Conservation (phyloP, 2,113 vertebrate species). For the Sciurus niger region DNA sequence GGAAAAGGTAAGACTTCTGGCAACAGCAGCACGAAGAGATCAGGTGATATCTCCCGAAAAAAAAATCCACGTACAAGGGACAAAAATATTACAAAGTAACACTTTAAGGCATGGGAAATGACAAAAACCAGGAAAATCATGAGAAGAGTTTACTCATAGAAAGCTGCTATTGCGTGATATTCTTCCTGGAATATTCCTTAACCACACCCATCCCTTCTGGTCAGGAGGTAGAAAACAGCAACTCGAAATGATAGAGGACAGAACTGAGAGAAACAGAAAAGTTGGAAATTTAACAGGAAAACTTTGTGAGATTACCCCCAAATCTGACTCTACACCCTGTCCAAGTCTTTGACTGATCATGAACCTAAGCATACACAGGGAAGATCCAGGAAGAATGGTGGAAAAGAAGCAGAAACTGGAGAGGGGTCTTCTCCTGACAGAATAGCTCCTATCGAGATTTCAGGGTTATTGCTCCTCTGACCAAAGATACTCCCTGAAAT, state of each 20-base stretch:
- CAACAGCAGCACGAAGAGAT: neutral
- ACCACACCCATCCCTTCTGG: neutral
- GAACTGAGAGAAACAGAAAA: neutral
- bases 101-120: neutral
- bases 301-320: neutral
- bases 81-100: neutral
- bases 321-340: neutral
- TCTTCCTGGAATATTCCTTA: neutral
- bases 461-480: neutral
- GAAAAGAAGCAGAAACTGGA: neutral
- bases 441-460: neutral
- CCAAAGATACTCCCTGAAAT: neutral
- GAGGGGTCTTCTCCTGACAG: no score
- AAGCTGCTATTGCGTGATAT: neutral
- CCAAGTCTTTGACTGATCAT: neutral
- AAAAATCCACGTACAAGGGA: neutral
- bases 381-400: neutral
- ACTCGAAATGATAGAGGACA: neutral
- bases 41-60: neutral
- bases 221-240: neutral
- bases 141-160: neutral
- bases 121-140: neutral
- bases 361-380: neutral
- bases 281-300: neutral
- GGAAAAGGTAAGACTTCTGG: neutral